phyloP scores from a whole-genome alignment of 2,797 vertebrate species.

The Anguilla obscura region DNA sequence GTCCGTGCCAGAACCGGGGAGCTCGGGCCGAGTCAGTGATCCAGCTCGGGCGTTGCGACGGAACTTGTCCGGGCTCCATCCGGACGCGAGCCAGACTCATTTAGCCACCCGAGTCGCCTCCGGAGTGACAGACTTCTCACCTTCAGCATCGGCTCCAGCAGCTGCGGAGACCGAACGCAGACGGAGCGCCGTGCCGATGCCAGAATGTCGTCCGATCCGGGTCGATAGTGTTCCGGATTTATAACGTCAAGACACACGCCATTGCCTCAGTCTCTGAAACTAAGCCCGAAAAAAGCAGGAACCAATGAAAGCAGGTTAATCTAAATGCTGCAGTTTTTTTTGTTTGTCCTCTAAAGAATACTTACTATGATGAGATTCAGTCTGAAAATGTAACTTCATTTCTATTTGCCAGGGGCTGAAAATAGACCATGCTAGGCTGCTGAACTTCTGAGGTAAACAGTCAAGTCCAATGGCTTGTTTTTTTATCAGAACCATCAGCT shows the following conservation, averaged over 20 bases:
- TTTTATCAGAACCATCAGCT: conserved; percentile 2
- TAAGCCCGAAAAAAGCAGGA: not conserved
- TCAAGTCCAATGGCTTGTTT: not conserved
- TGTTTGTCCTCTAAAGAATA: not conserved
- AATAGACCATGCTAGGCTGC: not conserved
- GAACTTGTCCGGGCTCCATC: not conserved
- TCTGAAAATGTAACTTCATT: not conserved
- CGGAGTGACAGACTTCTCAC: not conserved
- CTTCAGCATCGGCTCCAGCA: not conserved
- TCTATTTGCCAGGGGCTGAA: not conserved
- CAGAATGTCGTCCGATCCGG: not conserved
- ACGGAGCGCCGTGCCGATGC: not conserved
- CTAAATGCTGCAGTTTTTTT: not conserved
- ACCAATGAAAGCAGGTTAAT: not conserved
- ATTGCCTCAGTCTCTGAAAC: not conserved
- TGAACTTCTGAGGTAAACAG: not conserved
- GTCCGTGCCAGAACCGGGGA: not conserved
- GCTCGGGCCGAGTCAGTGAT: not conserved
- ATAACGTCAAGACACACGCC: not conserved
- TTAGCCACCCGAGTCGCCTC: not conserved
- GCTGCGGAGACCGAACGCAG: not conserved
- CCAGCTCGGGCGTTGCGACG: not conserved
- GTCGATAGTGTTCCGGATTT: not conserved
- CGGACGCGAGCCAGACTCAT: not conserved
- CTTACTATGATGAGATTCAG: not conserved